Percentiles rank a stretch among this genome's conserved stretches.
Evolutionary conservation across 2,113 vertebrate species (phyloP).

Genomic region (Cepphus grylle): DNA sequence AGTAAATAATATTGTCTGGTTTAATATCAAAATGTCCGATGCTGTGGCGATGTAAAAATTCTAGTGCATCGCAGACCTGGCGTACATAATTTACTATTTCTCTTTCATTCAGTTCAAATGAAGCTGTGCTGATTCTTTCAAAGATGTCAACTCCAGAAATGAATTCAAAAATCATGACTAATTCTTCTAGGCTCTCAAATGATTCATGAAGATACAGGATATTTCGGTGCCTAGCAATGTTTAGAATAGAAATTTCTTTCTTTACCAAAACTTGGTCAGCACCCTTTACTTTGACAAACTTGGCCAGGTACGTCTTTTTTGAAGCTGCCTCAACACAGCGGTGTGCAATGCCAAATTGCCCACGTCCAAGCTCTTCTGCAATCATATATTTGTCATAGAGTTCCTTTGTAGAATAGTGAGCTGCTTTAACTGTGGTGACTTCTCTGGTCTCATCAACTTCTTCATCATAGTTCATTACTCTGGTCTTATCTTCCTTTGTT

Average conservation of each 20-base stretch:
- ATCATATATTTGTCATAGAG: conserved; percentile 92
- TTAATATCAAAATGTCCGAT: conserved; percentile 95
- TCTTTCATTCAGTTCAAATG: conserved; percentile 91
- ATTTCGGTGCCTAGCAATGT: conserved; percentile 86
- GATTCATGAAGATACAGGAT: conserved; percentile 91
- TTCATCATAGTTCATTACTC: conserved; percentile 91
- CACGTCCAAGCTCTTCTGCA: conserved; percentile 94
- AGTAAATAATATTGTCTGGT: conserved; percentile 95
- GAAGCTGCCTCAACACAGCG: conserved; percentile 88
- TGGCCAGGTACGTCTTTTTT: conserved; percentile 95
- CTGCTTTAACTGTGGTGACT: conserved; percentile 81
- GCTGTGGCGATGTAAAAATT: conserved; percentile 87
- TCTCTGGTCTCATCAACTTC: conserved; percentile 89
- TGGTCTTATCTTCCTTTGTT: conserved; percentile 96
- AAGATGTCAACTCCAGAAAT: conserved; percentile 95
- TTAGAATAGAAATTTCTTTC: conserved; percentile 95
- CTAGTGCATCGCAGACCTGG: conserved; percentile 91
- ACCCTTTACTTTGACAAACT: conserved; percentile 97
- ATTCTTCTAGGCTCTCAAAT: conserved; percentile 94
- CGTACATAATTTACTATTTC: conserved; percentile 88
- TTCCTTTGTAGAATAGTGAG: conserved; percentile 87
- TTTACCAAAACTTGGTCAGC: conserved; percentile 93
- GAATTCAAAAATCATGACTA: conserved; percentile 97
- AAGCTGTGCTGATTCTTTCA: conserved; percentile 85
- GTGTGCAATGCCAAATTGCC: conserved; percentile 94